Base-by-base conservation (phyloP, 2,113 vertebrate species). In the Calonectris borealis region DNA sequence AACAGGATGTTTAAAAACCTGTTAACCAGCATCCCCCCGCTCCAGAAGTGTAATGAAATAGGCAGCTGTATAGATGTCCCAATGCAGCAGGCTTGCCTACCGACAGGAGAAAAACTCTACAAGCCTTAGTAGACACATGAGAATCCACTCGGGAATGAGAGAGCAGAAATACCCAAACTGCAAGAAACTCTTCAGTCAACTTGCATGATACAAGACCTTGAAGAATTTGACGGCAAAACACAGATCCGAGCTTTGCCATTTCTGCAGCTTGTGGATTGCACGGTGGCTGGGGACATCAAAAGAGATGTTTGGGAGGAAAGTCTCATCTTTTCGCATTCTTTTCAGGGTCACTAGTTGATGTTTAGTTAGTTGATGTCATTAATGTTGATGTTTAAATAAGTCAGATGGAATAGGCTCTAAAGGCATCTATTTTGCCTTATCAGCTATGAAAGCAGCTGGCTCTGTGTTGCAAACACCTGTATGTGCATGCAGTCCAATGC, bases 351-450 rank as follows among this genome's bases (percentile, higher is more conserved):
- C 26, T 93, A 82, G 85, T 83, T 93, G 88, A 76, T 85, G 82
- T 92, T 91, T 96, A 93, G 58, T 91, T 83, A 83, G 13, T 71
- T 79, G 52, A 64, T 92, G 21, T 65, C 54, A 27, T 52, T 69
- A 65, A 85, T 95, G 70, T 90, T 96, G 88, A 83, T 86, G 54
- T 95, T 94, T 93, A 88, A 93, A 31, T 79, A 83, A 90, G 44
- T 86, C 31, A 61, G 44, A 65, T 48, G 54, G 31, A 86, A 69
- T 65, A 72, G n/a, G 24, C 66, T 87, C 61, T 76, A 51, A 82
- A 90, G 79, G 40, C 44, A 48, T 6, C 40, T 60, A 12, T 54
- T 89, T 87, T 61, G 71, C 38, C 13, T 38, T 80, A 54, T 10
- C 36, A 68, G 29, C 64, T 84, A 31, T 90, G 55, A 82, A 85